Evolutionary conservation across 2,113 vertebrate species (phyloP), one percentile per base, ranked within the genome.

Genomic region (Cygnus atratus): DNA sequence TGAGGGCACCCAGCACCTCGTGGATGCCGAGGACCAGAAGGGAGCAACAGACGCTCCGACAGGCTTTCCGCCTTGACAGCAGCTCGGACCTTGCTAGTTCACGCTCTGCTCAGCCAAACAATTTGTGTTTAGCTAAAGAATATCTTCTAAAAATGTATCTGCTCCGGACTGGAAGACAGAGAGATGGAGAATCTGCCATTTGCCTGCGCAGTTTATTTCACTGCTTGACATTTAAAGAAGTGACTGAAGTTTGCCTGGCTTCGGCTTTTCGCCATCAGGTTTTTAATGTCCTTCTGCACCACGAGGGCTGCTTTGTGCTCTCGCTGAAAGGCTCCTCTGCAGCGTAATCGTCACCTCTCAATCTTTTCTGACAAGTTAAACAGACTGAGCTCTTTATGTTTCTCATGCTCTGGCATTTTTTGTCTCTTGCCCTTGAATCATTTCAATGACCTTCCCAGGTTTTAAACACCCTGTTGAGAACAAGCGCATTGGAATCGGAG

Each of bases 311-410:
- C 90, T 91, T 82, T 87, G 62, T 80, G 67, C 37, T 90, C 63
- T 62, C 0, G 0, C 71, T 52, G 35, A 33, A 82, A 93, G 71
- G 33, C 46, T 83, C 74, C 21, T 80, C 81, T 91, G 87, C 55
- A 57, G 71, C 1, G 2, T 37, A 80, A 88, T 35, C 78, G 54
- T 71, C 54, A 39, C 48, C 74, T 84, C 93, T 94, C 82, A 62
- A 48, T 96, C 75, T 90, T 62, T 61, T 85, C 28, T 95, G 87
- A 94, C 71, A 90, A 85, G 71, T 79, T 87, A 87, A 95, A 91
- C 70, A 87, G 73, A 78, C 43, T 17, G 39, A 96, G 58, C 66
- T 87, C 74, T 91, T 87, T 46, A 13, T 50, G 46, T 44, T 95
- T 84, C 80, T 92, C 61, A 84, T n/a, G 29, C 52, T 50, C 66